A percentile compares a stretch with the other conserved stretches of the same genome.
Conservation (phyloP, 2,797 vertebrate genomes). For the Cetoscarus ocellatus region DNA sequence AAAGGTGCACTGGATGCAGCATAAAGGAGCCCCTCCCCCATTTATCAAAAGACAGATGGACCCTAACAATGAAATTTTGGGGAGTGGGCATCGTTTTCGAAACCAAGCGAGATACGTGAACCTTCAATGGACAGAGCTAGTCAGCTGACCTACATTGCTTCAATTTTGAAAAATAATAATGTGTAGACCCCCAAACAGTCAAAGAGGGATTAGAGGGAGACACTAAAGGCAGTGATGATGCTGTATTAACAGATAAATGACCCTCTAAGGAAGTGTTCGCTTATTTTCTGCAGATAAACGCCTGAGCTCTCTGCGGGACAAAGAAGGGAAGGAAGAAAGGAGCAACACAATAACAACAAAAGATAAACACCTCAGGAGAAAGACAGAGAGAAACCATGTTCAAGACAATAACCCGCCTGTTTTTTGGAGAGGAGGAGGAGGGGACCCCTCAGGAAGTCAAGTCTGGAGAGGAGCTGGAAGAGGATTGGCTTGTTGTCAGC, state of each 20-base stretch:
- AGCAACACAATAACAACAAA: neutral
- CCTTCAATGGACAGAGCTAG: constrained; percentile 56
- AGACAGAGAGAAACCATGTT: constrained; percentile 84
- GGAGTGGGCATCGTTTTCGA: constrained; percentile 56
- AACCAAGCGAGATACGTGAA: constrained; percentile 15
- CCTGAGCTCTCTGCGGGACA: constrained; percentile 23
- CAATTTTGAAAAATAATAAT: constrained; percentile 49
- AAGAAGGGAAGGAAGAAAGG: constrained; percentile 17
- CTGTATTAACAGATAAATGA: neutral
- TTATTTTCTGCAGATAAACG: constrained; percentile 21
- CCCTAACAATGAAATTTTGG: constrained; percentile 65
- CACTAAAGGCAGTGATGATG: neutral
- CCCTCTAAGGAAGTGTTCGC: neutral
- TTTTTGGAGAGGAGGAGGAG: constrained; percentile 87
- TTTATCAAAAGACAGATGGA: constrained; percentile 66
- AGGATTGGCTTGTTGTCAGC: constrained; percentile 93
- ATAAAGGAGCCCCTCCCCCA: constrained; percentile 64
- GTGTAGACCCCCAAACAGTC: constrained; percentile 12
- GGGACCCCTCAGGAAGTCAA: constrained; percentile 66
- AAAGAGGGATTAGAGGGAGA: constrained; percentile 18
- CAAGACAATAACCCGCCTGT: constrained; percentile 88
- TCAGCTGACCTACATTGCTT: constrained; percentile 61
- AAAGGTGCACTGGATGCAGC: constrained; percentile 25
- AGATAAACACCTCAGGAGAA: constrained; percentile 5
- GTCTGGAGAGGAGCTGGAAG: constrained; percentile 86